Evolutionary conservation across 2,113 vertebrate species (phyloP), one percentile per base, ranked within the genome.

Genomic region (Dipodomys merriami): DNA sequence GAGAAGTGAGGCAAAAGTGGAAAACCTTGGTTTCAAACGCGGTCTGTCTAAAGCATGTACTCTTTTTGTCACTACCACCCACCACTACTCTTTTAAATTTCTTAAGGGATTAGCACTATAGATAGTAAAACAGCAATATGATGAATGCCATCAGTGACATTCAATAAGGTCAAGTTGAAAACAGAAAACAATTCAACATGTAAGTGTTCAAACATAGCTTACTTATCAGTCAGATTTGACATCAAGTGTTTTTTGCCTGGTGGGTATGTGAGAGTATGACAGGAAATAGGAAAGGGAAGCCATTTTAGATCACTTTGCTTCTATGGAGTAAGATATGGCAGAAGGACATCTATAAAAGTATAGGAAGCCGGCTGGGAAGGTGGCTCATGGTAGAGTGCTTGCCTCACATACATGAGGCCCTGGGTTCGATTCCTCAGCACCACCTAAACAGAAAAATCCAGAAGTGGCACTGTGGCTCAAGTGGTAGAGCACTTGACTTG

Each of bases 11-110:
- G 22, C 73, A n/a, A 71, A 93, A 65, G 29, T n/a, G 67, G 79
- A 11, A 94, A 89, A 57, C 15, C 16, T 80, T 84, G 33, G 23
- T 77, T 90, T 86, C 72, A 88, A 92, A 76, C 11, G 69, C 60
- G 72, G 62, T 69, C 64, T 79, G 46, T 67, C 27, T 49, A 83
- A 57, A 94, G 49, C 9, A 72, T 29, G 30, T 33, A 72, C n/a
- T 68, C 15, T 78, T 82, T 39, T 72, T 46, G 7, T 23, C 30
- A 12, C 46, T 35, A 69, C 22, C 5, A 20, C 15, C 30, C 23
- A 65, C 20, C 35, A 27, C 35, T 74, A 11, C 39, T 25, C 57
- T 89, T n/a, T n/a, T 82, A n/a, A 69, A 35, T 19, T 88, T 93
- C 57, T 78, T 64, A 67, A 44, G 53, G 44, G n/a, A 25, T 12